Evolutionary conservation across 2,797 vertebrate species (phyloP), one percentile per base, ranked within the genome.

Genomic region (Fistularia tabacaria): DNA sequence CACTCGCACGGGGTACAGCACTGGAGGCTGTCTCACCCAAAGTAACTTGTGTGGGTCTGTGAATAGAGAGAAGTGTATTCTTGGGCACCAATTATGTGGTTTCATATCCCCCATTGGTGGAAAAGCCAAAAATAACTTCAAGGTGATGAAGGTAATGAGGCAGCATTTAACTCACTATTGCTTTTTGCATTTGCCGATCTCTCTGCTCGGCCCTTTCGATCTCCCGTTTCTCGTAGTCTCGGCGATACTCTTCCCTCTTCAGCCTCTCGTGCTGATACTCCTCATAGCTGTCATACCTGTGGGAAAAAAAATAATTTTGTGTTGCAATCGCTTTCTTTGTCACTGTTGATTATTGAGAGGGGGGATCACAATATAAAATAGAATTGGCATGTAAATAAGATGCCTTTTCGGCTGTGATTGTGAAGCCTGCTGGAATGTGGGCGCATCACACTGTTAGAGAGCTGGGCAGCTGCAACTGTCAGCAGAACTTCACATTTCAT

Each of bases 221-320:
- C 88, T 98, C 96, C 74, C 92, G 91, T 85, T 96, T 96, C 90
- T 98, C 94, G 72, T 92, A 92, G 84, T 96, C 93, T 80, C 86
- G 93, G 71, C 89, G 93, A 80, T 94, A 92, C 80, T 98, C 95
- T 87, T 98, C 95, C 88, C 92, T 93, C 89, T 94, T 95, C 88
- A 98, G 93, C 83, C 90, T 91, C 86, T 98, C 94, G 36, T 95
- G 93, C 89, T 98, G 94, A 91, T 98, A 96, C 49, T 98, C 94
- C 87, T 99, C 97, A 46, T 96, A 97, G 91, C 94, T 97, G 93
- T 98, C 94, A 78, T 97, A 98, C 91, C 97, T 99, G 71, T 1
- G 10, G 56, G 59, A 46, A 52, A 58, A 9, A 59, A 47, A 36
- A 65, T 1, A 61, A 7, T 39, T 12, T 3, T 25, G 7, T 45